These are phyloP conservation scores for Lysiphlebus fabarum DNA, from an alignment of 1,140 invertebrate species.

Conservation along the genomic window DNA sequence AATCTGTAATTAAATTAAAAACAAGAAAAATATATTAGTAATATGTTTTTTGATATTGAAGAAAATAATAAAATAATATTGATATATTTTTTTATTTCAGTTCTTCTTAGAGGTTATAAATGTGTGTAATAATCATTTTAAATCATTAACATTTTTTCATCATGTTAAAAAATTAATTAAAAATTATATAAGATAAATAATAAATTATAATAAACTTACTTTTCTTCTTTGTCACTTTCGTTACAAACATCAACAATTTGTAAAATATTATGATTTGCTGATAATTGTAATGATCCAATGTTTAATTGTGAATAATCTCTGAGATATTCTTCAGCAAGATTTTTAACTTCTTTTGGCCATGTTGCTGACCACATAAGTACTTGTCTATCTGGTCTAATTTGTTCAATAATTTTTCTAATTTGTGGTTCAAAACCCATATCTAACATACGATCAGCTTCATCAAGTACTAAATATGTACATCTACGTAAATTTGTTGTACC, in stretches of 20 bases:
- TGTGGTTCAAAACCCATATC: slow-evolving; percentile 99
- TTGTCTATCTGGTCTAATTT: slow-evolving; percentile 92
- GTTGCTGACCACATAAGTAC: slow-evolving; percentile 98
- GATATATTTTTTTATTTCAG: slow-evolving; percentile 47
- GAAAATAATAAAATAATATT: slow-evolving; percentile 7
- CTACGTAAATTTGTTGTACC: slow-evolving; percentile 83
- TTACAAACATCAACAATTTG: slow-evolving; percentile 93
- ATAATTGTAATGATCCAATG: slow-evolving; percentile 86
- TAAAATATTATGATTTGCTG: slow-evolving; percentile 95
- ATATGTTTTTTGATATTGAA: too few species aligned
- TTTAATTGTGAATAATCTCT: slow-evolving; percentile 88
- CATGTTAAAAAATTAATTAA: slow-evolving; percentile 14
- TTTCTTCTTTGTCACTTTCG: slow-evolving; percentile 82
- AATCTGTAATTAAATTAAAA: slow-evolving; percentile 59
- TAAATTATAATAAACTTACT: slow-evolving; percentile 66
- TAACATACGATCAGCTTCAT: slow-evolving; percentile 98
- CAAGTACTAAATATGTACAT: slow-evolving; percentile 91
- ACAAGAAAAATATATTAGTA: slow-evolving; percentile 24
- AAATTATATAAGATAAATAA: not conserved
- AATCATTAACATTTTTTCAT: slow-evolving; percentile 42
- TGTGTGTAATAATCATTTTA: slow-evolving; percentile 37
- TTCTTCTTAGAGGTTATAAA: slow-evolving; percentile 65
- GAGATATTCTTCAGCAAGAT: slow-evolving; percentile 91
- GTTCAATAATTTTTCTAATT: slow-evolving; percentile 94
- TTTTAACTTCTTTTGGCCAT: slow-evolving; percentile 95